phyloP scores from a whole-genome alignment of 2,113 vertebrate genomes.

The Rhizomys pruinosus region DNA sequence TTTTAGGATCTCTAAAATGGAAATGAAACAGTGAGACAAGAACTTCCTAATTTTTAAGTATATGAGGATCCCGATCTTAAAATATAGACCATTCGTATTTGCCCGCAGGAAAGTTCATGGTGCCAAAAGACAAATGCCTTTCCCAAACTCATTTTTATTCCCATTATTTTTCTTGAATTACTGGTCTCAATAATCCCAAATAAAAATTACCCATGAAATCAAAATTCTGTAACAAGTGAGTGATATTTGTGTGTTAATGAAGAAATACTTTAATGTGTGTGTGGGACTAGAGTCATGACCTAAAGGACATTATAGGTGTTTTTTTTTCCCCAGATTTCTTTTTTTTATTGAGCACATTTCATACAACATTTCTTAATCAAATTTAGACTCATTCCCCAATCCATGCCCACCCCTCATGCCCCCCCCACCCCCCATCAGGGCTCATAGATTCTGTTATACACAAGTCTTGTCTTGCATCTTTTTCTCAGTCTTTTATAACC shows the following conservation, averaged over 20 bases:
- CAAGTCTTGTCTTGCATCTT: too few relatives aligned
- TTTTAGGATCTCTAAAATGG: constrained; percentile 4
- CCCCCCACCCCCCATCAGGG: too few relatives aligned
- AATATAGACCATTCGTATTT: neutral
- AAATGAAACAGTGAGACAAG: constrained; percentile 19
- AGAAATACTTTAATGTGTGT: constrained; percentile 24
- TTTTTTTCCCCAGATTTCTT: too few relatives aligned
- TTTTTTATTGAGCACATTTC: too few relatives aligned
- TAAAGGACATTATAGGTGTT: neutral
- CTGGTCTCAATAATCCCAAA: neutral
- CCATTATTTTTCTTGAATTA: neutral
- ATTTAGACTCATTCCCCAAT: too few relatives aligned
- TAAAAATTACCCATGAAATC: neutral
- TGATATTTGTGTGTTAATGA: neutral
- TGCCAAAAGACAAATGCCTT: neutral
- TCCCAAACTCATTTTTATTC: neutral
- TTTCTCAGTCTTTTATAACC: too few relatives aligned
- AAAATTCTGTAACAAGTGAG: neutral
- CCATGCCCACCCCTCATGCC: too few relatives aligned
- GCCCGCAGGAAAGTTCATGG: neutral
- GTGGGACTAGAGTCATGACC: neutral
- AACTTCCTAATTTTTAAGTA: constrained; percentile 12
- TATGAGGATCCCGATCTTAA: neutral
- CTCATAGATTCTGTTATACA: too few relatives aligned
- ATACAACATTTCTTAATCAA: too few relatives aligned